phyloP scores from a whole-genome alignment of 2,888 invertebrate genomes.

The Drosophila putrida region DNA sequence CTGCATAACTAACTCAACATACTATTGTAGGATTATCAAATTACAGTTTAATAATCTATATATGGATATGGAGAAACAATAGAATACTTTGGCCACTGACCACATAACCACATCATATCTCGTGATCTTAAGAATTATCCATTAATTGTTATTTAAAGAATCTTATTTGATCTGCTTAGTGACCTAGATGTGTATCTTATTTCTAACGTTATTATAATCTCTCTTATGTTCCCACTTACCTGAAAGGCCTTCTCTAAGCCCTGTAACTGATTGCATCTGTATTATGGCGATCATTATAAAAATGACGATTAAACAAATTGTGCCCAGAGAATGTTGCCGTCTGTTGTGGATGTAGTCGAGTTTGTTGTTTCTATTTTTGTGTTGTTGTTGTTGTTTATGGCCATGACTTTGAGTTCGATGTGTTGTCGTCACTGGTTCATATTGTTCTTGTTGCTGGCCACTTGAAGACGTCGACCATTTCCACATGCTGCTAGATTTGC shows the following conservation, averaged over 20 bases:
- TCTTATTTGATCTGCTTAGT: background rate
- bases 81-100: background rate
- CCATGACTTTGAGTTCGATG: slow-evolving; percentile 45
- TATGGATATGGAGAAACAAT: background rate
- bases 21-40: too few relatives aligned
- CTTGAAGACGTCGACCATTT: slow-evolving; percentile 53
- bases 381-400: slow-evolving; percentile 20
- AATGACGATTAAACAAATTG: slow-evolving; percentile 27
- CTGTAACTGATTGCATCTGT: slow-evolving; percentile 47
- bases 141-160: background rate
- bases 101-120: background rate
- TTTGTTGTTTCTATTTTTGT: slow-evolving; percentile 9
- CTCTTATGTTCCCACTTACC: slow-evolving; percentile 50
- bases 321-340: slow-evolving; percentile 19
- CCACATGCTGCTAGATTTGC: slow-evolving; percentile 73
- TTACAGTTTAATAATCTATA: background rate
- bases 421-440: slow-evolving; percentile 28
- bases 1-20: too few relatives aligned
- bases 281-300: slow-evolving; percentile 42
- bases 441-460: slow-evolving; percentile 43
- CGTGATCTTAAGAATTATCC: background rate
- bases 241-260: slow-evolving; percentile 50
- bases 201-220: background rate
- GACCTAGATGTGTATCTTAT: background rate
- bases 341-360: slow-evolving; percentile 20